Base-by-base conservation (phyloP, 2,113 vertebrate species). In the Castor canadensis region DNA sequence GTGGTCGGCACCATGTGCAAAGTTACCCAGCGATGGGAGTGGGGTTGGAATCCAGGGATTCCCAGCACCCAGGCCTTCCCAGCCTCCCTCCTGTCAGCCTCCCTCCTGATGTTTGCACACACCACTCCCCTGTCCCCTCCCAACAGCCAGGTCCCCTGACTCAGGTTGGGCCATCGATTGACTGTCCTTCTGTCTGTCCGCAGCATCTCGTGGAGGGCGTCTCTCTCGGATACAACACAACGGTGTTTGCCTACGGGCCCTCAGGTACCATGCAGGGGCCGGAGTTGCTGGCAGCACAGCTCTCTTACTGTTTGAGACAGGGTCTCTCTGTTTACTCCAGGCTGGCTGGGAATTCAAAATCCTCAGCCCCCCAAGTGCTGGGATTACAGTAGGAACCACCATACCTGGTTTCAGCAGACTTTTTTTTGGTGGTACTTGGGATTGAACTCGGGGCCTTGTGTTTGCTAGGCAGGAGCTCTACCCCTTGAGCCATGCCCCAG, bases 141-240 rank as follows among this genome's bases (percentile, higher is more conserved):
- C 17, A 47, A 24, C 17, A 67, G 6, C 47, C 24, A 4, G n/a
- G 26, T 9, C 28, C 26, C 47, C 45, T 3, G 17, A 13, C 88
- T 72, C 17, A 12, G 8, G 9, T 10, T 10, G 32, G 24, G 22
- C 52, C 38, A 5, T 85, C 40, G 10, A 0, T 9, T 67, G 9
- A 76, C 60, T 83, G 35, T 79, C 43, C 2, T n/a, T 12, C 5
- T 93, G 8, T 95, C 89, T 96, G 56, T 94, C 95, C 87, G 15
- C 94, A 98, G 93, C 98, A 89, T 47, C 93, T 98, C 52, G 97
- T 98, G 69, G 98, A 90, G 82, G 97, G 98, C 4, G 88, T 98
- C 0, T 94, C 99, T 95, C 98, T 97, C 35, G 98, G 98, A 64
- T 99, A 98, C 97, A 98, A 98, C 0, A 96, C 97, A 2, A 98